Evolutionary conservation across 2,888 invertebrate species (phyloP).

Genomic region (Rhopalosiphum nymphaeae): DNA sequence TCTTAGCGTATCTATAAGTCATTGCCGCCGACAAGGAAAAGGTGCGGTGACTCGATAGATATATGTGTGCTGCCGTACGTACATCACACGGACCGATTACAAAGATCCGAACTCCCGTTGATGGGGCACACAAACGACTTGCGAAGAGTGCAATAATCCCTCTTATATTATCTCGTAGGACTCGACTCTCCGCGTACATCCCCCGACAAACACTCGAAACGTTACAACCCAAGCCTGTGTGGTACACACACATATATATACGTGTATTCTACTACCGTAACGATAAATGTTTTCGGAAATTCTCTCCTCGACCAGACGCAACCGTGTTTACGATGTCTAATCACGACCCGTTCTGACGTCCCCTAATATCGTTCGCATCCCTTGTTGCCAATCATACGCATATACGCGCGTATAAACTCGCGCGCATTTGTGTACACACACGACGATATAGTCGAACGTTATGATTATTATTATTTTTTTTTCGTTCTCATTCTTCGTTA

Average conservation of each 20-base stretch:
- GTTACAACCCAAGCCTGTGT: background rate
- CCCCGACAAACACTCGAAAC: background rate
- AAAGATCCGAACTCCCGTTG: background rate
- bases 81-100: background rate
- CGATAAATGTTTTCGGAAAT: slow-evolving; percentile 51
- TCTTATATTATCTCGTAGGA: background rate
- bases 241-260: background rate
- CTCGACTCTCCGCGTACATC: background rate
- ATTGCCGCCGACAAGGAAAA: background rate
- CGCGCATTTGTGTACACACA: background rate
- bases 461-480: slow-evolving; percentile 35
- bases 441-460: background rate
- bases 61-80: background rate
- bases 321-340: slow-evolving; percentile 58
- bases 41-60: background rate
- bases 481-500: slow-evolving; percentile 43
- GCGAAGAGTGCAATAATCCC: slow-evolving; percentile 1
- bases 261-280: background rate
- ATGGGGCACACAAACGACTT: background rate
- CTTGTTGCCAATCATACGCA: slow-evolving; percentile 17
- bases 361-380: slow-evolving; percentile 9
- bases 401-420: background rate
- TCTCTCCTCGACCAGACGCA: background rate
- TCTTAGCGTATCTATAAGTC: background rate
- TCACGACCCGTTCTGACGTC: slow-evolving; percentile 41